Percentiles rank a stretch among this genome's conserved stretches.
Conservation (phyloP, 2,888 invertebrate species). For the Limnephilus marmoratus region DNA sequence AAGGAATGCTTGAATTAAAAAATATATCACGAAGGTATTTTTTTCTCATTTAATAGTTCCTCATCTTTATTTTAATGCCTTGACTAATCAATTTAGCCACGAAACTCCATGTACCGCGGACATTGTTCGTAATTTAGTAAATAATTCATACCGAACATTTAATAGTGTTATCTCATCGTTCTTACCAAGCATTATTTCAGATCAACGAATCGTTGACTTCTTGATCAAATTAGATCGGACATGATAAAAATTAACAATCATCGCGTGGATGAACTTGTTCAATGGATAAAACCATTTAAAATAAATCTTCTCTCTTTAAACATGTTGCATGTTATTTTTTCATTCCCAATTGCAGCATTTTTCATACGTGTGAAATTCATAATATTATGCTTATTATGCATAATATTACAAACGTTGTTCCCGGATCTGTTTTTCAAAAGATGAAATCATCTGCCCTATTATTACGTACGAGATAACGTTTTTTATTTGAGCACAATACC, state of each 20-base stretch:
- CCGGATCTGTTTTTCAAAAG: conserved; percentile 27
- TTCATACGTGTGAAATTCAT: not conserved
- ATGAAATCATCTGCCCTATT: conserved; percentile 25
- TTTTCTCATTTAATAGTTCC: not conserved
- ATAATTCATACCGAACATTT: not conserved
- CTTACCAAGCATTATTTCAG: not conserved
- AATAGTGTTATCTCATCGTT: not conserved
- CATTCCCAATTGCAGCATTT: not conserved
- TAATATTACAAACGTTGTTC: not conserved
- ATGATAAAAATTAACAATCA: not conserved
- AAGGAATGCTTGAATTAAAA: not conserved
- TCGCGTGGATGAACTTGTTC: not conserved
- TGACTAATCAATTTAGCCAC: not conserved
- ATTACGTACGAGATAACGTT: not conserved
- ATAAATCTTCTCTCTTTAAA: not conserved
- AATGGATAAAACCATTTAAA: not conserved
- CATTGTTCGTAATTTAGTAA: not conserved
- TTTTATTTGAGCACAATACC: conserved; percentile 12
- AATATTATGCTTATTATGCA: not conserved
- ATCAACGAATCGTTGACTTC: not conserved
- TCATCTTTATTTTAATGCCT: not conserved
- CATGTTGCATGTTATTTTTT: not conserved
- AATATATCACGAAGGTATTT: not conserved
- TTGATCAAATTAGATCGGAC: not conserved
- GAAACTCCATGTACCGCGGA: not conserved